Conservation (phyloP, 2,113 vertebrate species). For the Accipiter cooperii region DNA sequence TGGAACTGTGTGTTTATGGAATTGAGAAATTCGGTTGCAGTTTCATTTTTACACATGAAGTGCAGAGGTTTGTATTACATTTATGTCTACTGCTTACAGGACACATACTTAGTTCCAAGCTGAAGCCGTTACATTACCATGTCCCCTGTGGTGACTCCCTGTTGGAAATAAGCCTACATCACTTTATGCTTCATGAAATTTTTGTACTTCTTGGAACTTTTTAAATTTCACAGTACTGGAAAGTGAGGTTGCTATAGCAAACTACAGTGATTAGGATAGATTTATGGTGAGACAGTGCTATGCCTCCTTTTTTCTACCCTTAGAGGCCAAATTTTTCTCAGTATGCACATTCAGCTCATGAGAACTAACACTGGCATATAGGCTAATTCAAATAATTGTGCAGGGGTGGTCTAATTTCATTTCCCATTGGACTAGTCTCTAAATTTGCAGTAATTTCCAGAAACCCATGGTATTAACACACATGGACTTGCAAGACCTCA, state of each 20-base stretch:
- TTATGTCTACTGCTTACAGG: background rate
- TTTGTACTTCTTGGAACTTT: background rate
- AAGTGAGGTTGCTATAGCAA: background rate
- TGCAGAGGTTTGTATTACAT: background rate
- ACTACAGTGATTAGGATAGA: background rate
- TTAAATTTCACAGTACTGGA: background rate
- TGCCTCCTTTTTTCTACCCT: background rate
- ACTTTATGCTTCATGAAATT: background rate
- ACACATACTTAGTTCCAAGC: background rate
- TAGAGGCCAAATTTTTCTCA: background rate
- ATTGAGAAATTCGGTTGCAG: background rate
- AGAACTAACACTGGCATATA: background rate
- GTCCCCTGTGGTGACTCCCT: background rate
- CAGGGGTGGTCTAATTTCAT: background rate
- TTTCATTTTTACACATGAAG: background rate
- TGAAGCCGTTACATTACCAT: background rate
- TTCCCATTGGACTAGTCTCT: background rate
- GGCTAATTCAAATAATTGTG: background rate
- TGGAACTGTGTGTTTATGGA: background rate
- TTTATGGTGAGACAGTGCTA: background rate
- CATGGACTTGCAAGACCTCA: background rate
- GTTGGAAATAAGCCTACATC: background rate
- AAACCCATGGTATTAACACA: background rate
- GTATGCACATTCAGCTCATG: background rate
- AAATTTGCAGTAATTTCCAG: background rate